Evolutionary conservation across 2,113 vertebrate genomes (phyloP).

Genomic region (Misgurnus mizolepis): DNA sequence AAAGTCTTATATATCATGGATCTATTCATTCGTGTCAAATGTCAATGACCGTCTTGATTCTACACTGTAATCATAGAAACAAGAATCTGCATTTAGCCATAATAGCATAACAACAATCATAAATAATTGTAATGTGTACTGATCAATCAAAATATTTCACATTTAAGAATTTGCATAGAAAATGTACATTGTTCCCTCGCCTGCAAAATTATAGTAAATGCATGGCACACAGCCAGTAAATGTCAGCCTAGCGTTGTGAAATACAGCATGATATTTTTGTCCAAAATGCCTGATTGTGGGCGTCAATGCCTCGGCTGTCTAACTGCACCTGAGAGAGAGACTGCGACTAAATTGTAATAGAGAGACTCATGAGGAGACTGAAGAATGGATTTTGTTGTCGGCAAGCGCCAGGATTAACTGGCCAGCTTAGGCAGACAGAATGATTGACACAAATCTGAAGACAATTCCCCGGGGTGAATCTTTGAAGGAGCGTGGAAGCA

Average conservation of each 20-base stretch:
- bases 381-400: constrained; percentile 46
- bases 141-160: background rate
- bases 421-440: constrained; percentile 38
- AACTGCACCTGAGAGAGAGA: background rate
- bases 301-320: background rate
- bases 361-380: background rate
- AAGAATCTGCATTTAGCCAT: background rate
- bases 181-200: too few relatives aligned
- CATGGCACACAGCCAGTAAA: background rate
- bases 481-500: constrained; percentile 17
- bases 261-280: background rate
- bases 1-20: background rate
- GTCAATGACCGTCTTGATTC: background rate
- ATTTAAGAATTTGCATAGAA: background rate
- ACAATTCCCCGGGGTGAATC: constrained; percentile 42
- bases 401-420: constrained; percentile 44
- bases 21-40: background rate
- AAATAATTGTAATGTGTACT: background rate
- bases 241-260: background rate
- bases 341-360: constrained; percentile 17
- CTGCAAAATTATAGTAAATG: too few relatives aligned
- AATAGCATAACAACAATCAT: background rate
- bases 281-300: background rate
- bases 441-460: constrained; percentile 54
- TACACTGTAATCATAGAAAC: background rate